Evolutionary conservation across 1,140 invertebrate species (phyloP), one percentile per base, ranked within the genome.

Genomic region (Coenobita brevimanus): DNA sequence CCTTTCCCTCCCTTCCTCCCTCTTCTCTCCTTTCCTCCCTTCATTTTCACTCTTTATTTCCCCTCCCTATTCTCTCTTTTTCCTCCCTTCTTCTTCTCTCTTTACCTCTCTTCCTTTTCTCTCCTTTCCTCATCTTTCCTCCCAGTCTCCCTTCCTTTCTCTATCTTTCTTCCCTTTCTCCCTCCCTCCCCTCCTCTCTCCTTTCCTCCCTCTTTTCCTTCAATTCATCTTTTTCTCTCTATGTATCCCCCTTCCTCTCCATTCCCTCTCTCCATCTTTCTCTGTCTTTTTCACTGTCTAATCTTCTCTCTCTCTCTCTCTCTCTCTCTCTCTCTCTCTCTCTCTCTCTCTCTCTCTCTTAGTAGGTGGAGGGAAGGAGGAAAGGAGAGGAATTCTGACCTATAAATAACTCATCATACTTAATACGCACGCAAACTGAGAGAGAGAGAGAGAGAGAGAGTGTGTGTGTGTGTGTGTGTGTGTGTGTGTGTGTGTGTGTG

Each of bases 251-350:
- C 54, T 57, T n/a, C n/a, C 54, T 57, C 54, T 57, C 54, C n/a
- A 10, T 57, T n/a, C n/a, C 54, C n/a, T 38, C 15, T 71, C 15
- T 71, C 3, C 38, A 36, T 33, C 6, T 36, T 17, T 8, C 13
- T 21, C 6, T 36, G 8, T 71, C 3, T 33, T 6, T 21, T 71
- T 21, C 27, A 21, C 36, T 8, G 8, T 17, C 15, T 67, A 24
- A 8, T 17, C 4, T 30, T 30, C 15, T 38, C 71, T 24, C 36
- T 75, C 71, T 3, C 71, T 57, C 54, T 75, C 71, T 75, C 71
- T 75, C 38, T 46, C 38, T 75, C 71, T 75, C 38, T 75, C 71
- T 75, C 71, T 75, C 71, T 75, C 71, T 75, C 71, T 75, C 71
- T 46, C 71, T 75, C 71, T 75, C 30, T 36, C 21, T 21, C 1